These are phyloP conservation scores for Sebastes ruberrimus DNA, from an alignment of 2,797 vertebrate species.

Conservation along the genomic window DNA sequence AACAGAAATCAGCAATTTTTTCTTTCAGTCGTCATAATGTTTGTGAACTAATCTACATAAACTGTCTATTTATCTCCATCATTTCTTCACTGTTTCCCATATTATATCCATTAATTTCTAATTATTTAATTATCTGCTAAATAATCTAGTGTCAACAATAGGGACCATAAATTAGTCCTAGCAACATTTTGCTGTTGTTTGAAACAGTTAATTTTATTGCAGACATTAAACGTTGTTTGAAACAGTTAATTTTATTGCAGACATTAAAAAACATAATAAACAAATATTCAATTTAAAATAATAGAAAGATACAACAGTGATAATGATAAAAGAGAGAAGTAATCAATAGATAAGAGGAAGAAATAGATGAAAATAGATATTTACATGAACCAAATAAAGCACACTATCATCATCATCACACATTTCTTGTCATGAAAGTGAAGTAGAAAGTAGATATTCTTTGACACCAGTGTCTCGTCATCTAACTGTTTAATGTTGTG, in stretches of 20 bases:
- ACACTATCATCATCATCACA: background rate
- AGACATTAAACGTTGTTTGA: no score
- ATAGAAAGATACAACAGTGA: background rate
- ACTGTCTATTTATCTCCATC: background rate
- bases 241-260: no score
- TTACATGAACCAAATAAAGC: background rate
- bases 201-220: background rate
- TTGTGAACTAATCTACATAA: background rate
- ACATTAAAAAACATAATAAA: background rate
- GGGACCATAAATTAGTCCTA: background rate
- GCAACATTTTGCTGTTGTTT: background rate
- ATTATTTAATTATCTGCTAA: background rate
- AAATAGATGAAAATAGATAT: background rate
- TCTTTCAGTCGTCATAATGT: background rate
- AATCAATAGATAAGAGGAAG: background rate
- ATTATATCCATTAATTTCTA: background rate
- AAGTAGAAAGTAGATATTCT: background rate
- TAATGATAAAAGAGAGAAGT: background rate
- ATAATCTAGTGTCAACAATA: background rate
- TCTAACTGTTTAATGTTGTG: background rate
- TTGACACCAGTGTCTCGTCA: background rate
- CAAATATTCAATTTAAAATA: background rate
- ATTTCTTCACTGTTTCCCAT: background rate
- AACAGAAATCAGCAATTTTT: background rate
- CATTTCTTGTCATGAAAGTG: background rate